Evolutionary conservation across 2,113 vertebrate genomes (phyloP), one percentile per base, ranked within the genome.

Genomic region (Hippopotamus amphibius): DNA sequence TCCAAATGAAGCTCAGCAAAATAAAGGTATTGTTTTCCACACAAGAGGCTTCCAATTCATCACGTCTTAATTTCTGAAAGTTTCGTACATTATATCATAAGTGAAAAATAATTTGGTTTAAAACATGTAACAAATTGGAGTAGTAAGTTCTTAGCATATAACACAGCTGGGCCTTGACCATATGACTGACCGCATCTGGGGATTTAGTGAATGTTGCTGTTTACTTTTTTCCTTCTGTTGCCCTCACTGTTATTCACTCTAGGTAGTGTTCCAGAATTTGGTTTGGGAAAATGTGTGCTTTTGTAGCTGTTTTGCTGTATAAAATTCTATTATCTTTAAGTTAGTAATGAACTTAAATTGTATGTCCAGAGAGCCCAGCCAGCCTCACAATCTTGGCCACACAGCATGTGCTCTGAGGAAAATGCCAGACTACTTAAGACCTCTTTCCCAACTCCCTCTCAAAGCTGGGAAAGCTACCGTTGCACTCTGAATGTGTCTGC

Each of bases 1-100:
- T 99, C 97, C 99, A 99, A 97, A 99, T 99, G 99, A 99, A 99
- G 97, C 99, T 99, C 96, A 99, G 99, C 98, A 99, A 99, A 98
- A 99, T 99, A 98, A 99, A 99, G 99, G 99, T 99, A 98, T 81
- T 5, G 6, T 37, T 95, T 90, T 89, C 69, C 57, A 69, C 55
- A 50, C 0, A 10, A n/a, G 53, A 76, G n/a, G 24, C 30, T 93
- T 95, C 48, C 28, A 33, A 6, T 59, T 33, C 79, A 50, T 80
- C 80, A 72, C 19, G 24, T 90, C 43, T 84, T 91, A 59, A 50
- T 68, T 84, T 92, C 63, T 88, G 33, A 22, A 87, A 43, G 15
- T 74, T 66, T 74, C 66, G 6, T 86, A 19, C 37, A 3, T 68
- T 37, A 17, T 66, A 14, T 63, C 57, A 11, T 65, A 66, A 83